Percentiles rank a stretch among this genome's conserved stretches.
Evolutionary conservation across 2,888 invertebrate genomes (phyloP).

Genomic region (Pediacus dermestoides): DNA sequence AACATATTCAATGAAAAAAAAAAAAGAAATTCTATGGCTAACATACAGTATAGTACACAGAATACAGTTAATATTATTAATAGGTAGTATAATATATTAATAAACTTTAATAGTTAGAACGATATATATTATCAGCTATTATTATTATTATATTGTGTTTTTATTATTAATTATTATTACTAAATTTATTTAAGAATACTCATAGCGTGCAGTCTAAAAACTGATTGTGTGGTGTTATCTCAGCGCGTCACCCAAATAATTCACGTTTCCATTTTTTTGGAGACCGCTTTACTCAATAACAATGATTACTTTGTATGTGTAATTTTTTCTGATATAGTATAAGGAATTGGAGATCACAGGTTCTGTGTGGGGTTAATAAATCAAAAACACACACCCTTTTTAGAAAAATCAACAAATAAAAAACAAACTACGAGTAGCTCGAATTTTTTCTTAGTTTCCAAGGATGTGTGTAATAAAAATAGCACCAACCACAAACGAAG

Average conservation of each 20-base stretch:
- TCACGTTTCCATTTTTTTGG: conserved; percentile 17
- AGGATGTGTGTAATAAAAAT: too few species aligned
- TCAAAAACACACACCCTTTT: too few species aligned
- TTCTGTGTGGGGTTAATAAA: too few species aligned
- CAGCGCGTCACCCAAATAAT: conserved; percentile 16
- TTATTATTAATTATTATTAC: conserved; percentile 39
- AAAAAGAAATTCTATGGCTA: conserved; percentile 44
- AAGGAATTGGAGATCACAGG: conserved; percentile 52
- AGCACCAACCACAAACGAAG: conserved; percentile 40
- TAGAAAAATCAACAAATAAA: too few species aligned
- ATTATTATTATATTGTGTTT: conserved; percentile 38
- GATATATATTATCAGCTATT: conserved; percentile 47
- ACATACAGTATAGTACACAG: conserved; percentile 46
- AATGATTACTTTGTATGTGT: conserved; percentile 48
- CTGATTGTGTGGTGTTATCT: conserved; percentile 51
- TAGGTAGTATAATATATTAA: conserved; percentile 36
- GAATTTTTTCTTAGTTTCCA: too few species aligned
- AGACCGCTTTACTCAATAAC: conserved; percentile 41
- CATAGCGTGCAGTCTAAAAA: conserved; percentile 52
- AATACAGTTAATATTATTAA: conserved; percentile 36
- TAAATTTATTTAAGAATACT: conserved; percentile 51
- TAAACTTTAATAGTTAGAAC: conserved; percentile 47
- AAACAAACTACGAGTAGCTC: too few species aligned
- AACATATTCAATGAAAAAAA: conserved; percentile 36
- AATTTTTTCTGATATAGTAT: conserved; percentile 45